phyloP scores from a whole-genome alignment of 2,797 vertebrate genomes.

The Orientallactaga sibirica region DNA sequence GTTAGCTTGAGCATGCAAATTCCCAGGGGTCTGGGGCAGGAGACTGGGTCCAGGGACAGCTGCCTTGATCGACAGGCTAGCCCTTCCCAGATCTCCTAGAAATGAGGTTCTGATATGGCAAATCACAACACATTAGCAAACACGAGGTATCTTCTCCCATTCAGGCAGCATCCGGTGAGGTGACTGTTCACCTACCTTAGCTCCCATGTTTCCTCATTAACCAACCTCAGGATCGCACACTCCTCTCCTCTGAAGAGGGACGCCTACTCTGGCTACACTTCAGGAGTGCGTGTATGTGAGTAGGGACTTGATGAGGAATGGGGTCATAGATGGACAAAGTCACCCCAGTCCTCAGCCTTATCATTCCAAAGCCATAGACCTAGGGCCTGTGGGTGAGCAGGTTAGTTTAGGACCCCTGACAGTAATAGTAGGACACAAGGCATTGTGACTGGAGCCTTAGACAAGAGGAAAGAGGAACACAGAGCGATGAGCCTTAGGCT shows the following conservation, averaged over 20 bases:
- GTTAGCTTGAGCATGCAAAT: slow-evolving; percentile 31
- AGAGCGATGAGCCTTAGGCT: not conserved
- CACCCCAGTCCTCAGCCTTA: not conserved
- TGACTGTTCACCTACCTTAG: not conserved
- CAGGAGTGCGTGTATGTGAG: not conserved
- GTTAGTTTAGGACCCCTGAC: not conserved
- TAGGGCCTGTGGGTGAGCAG: not conserved
- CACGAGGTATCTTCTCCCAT: not conserved
- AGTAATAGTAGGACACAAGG: not conserved
- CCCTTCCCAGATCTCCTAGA: not conserved
- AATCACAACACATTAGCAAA: not conserved
- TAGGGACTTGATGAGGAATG: not conserved
- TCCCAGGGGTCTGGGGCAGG: not conserved
- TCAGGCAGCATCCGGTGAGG: not conserved
- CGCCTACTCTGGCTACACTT: not conserved
- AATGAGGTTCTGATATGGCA: not conserved
- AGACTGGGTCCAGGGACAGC: not conserved
- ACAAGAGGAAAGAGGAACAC: not conserved
- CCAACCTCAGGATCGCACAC: not conserved
- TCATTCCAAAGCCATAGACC: not conserved
- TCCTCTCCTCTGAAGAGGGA: not conserved
- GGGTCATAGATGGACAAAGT: not conserved
- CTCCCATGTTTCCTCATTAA: not conserved
- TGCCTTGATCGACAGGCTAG: not conserved
- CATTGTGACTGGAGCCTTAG: not conserved